Evolutionary conservation across 2,888 invertebrate species (phyloP).

Genomic region (Polietes domitor): DNA sequence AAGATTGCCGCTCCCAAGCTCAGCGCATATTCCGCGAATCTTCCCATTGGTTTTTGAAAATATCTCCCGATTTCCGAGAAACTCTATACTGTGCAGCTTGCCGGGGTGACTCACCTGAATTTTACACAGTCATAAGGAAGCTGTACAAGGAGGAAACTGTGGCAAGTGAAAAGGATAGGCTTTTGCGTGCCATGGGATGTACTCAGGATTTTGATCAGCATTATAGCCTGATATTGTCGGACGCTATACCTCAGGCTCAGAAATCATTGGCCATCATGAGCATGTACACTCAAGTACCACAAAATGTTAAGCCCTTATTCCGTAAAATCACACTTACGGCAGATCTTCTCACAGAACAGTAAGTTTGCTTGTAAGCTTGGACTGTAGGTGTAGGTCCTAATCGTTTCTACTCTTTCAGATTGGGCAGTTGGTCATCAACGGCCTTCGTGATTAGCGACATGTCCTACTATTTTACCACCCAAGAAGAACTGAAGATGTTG

Average conservation of each 20-base stretch:
- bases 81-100: constrained; percentile 72
- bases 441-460: constrained; percentile 72
- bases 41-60: neutral
- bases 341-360: constrained; percentile 70
- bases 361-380: constrained; percentile 65
- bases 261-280: constrained; percentile 75
- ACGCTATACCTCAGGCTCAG: constrained; percentile 64
- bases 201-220: constrained; percentile 82
- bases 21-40: constrained; percentile 76
- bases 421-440: constrained; percentile 71
- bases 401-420: constrained; percentile 67
- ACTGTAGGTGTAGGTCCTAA: no score
- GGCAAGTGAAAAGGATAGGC: constrained; percentile 85
- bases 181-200: constrained; percentile 86
- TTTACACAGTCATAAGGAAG: constrained; percentile 85
- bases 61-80: constrained; percentile 72
- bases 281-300: constrained; percentile 82
- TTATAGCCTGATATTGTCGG: constrained; percentile 81
- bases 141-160: constrained; percentile 83
- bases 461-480: constrained; percentile 72
- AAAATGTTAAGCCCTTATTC: constrained; percentile 72
- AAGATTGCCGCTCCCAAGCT: constrained; percentile 82
- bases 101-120: constrained; percentile 72
- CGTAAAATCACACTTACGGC: constrained; percentile 68
- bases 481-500: constrained; percentile 68